Base-by-base conservation (phyloP, 2,113 vertebrate species). In the Nycticryphes semicollaris region DNA sequence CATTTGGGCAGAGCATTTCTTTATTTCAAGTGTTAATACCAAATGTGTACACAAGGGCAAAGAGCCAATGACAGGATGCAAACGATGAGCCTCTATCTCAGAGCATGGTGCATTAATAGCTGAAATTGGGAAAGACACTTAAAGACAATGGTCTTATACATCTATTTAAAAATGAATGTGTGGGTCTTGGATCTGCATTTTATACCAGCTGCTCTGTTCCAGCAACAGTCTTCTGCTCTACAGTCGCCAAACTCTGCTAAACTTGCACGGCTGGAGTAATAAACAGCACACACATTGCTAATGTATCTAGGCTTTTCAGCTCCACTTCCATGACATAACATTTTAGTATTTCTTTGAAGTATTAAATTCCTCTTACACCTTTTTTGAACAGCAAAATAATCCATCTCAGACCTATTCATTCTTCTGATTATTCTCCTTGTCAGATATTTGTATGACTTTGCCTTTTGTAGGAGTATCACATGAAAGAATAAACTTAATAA, bases 401-500 rank as follows among this genome's bases (percentile, higher is more conserved):
- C 67, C 68, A 35, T 50, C 27, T 82, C 59, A 59, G 63, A 57
- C 10, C 43, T 69, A 12, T 70, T 70, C 37, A 66, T 69, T 51
- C 54, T 72, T 62, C 59, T 81, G 72, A 77, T 73, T 76, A 62
- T 83, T 93, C 54, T 76, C 50, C 37, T 69, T 86, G 59, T 77
- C 72, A 69, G 18, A 22, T 70, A 45, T 66, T 81, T 88, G 56
- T 81, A 77, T 16, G 27, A 41, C 59, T 72, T 80, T 57, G n/a
- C 59, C 47, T 83, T 96, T 67, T 73, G 72, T 41, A 66, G 64
- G n/a, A 70, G 11, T n/a, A 70, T 20, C n/a, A 45, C 30, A 30
- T 51, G 39, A 74, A 86, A 89, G 68, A 87, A 93, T 50, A 84
- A 89, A 68, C 20, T 54, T 53, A 62, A 53, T 90, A 90, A 79